These are phyloP conservation scores for Drosophila repleta DNA, from an alignment of 1,140 invertebrate species.

Conservation along the genomic window DNA sequence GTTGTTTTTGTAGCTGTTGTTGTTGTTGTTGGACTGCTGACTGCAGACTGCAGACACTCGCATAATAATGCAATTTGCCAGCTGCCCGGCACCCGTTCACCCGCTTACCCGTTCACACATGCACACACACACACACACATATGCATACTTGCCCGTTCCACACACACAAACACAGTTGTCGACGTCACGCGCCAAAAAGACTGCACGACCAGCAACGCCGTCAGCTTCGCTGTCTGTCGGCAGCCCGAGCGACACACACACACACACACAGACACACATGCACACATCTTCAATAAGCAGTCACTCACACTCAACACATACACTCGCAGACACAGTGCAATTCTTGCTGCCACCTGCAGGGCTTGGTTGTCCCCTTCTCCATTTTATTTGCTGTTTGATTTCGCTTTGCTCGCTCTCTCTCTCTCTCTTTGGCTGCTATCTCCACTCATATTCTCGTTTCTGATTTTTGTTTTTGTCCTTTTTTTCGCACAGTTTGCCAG, in stretches of 20 bases:
- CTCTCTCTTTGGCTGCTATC: slow-evolving; percentile 9
- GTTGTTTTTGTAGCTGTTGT: slow-evolving; percentile 45
- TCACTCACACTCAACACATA: slow-evolving; percentile 19
- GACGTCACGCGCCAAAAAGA: slow-evolving; percentile 81
- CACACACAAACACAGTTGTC: slow-evolving; percentile 33
- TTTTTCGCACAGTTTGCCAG: slow-evolving; percentile 74
- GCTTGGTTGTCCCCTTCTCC: slow-evolving; percentile 37
- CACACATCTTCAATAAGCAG: slow-evolving; percentile 5
- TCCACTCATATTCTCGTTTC: slow-evolving; percentile 47
- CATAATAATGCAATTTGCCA: slow-evolving; percentile 83
- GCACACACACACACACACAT: neutral
- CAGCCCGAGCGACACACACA: slow-evolving; percentile 28
- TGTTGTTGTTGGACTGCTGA: slow-evolving; percentile 52
- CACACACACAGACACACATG: slow-evolving; percentile 15
- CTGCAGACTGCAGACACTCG: slow-evolving; percentile 82
- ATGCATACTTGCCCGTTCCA: slow-evolving; percentile 20
- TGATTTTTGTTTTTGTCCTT: slow-evolving; percentile 80
- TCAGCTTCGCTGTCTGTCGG: slow-evolving; percentile 50
- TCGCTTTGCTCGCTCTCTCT: slow-evolving; percentile 18
- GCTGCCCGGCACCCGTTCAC: slow-evolving; percentile 48
- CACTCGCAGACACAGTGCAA: slow-evolving; percentile 31
- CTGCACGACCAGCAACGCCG: slow-evolving; percentile 48
- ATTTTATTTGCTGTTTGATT: slow-evolving; percentile 49
- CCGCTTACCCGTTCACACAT: neutral
- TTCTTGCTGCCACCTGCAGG: slow-evolving; percentile 62